These are phyloP conservation scores for Caranx melampygus DNA, from an alignment of 2,113 vertebrate genomes.

Conservation along the genomic window DNA sequence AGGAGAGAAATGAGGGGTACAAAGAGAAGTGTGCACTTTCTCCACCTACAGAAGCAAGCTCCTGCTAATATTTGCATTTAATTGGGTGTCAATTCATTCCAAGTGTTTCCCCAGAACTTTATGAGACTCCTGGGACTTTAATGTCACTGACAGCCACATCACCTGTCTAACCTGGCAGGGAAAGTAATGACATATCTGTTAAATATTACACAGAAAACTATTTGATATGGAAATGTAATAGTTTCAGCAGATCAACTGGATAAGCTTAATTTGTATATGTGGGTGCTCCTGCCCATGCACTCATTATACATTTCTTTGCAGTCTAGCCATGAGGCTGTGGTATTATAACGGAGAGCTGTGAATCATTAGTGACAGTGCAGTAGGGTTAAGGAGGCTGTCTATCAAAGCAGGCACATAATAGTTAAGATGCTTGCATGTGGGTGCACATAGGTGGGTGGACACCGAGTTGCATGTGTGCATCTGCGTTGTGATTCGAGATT, in stretches of 20 bases:
- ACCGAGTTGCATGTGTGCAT: not conserved
- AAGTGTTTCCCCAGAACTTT: conserved; percentile 34
- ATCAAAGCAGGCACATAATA: conserved; percentile 57
- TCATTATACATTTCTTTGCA: conserved; percentile 59
- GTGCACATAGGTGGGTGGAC: conserved; percentile 28
- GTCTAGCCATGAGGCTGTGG: conserved; percentile 42
- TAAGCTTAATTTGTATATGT: conserved; percentile 45
- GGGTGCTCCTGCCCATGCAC: conserved; percentile 18
- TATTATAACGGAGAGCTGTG: conserved; percentile 56
- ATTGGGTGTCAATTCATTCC: conserved; percentile 61
- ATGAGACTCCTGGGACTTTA: conserved; percentile 29
- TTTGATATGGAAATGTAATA: conserved; percentile 46
- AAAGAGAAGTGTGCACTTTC: conserved; percentile 32
- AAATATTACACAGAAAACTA: conserved; percentile 24
- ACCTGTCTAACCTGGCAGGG: not conserved
- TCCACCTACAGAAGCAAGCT: conserved; percentile 42
- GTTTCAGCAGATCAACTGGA: conserved; percentile 35
- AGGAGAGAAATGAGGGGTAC: conserved; percentile 44
- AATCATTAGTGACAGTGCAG: conserved; percentile 66
- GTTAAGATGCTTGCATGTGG: conserved; percentile 43
- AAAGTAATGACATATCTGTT: conserved; percentile 45
- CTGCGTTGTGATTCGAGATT: conserved; percentile 40
- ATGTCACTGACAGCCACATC: conserved; percentile 25
- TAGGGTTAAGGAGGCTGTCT: conserved; percentile 63
- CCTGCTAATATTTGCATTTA: conserved; percentile 65